phyloP scores from a whole-genome alignment of 1,140 invertebrate species.

The Polyergus mexicanus region DNA sequence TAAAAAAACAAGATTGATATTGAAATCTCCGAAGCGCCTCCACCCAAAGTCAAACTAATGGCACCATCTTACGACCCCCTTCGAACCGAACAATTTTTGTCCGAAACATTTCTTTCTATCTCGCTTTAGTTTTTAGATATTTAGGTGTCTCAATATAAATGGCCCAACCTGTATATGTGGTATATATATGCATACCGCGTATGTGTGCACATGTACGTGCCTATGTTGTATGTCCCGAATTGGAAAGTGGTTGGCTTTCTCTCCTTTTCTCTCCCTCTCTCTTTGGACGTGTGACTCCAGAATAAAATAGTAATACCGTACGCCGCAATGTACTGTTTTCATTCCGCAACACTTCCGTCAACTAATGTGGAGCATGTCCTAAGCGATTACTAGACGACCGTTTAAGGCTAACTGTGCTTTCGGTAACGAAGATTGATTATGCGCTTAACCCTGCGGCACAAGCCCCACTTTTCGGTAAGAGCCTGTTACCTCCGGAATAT shows the following conservation, averaged over 20 bases:
- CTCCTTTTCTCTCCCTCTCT: not conserved
- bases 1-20: too few species aligned
- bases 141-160: too few species aligned
- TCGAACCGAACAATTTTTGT: too few species aligned
- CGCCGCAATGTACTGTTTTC: slow-evolving; percentile 35
- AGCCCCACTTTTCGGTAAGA: slow-evolving; percentile 29
- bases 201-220: not conserved
- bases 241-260: slow-evolving; percentile 49
- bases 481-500: slow-evolving; percentile 13
- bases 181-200: too few species aligned
- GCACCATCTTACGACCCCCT: too few species aligned
- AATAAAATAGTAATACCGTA: slow-evolving; percentile 57
- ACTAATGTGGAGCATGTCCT: slow-evolving; percentile 53
- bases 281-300: slow-evolving; percentile 3
- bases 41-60: too few species aligned
- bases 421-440: slow-evolving; percentile 61
- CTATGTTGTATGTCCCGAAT: not conserved
- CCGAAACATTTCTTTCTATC: too few species aligned
- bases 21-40: too few species aligned
- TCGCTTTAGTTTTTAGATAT: too few species aligned
- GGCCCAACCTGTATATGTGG: too few species aligned
- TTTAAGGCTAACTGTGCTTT: slow-evolving; percentile 39
- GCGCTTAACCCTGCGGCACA: slow-evolving; percentile 11
- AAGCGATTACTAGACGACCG: slow-evolving; percentile 55
- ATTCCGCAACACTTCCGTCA: slow-evolving; percentile 57